phyloP scores from a whole-genome alignment of 2,113 vertebrate species.

The Perca fluviatilis region DNA sequence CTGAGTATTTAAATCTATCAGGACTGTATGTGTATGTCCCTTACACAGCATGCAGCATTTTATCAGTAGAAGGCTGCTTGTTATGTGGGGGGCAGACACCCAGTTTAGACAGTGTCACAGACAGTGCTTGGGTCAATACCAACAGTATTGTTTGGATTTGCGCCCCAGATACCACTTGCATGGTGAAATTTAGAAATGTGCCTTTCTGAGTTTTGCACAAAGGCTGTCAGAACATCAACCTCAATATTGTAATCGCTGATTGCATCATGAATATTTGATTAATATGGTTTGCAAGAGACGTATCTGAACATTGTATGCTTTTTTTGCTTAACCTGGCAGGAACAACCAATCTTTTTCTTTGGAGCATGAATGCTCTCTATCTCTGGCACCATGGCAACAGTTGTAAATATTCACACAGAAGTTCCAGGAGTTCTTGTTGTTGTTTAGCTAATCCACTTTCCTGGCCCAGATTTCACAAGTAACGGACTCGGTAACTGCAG shows the following conservation, averaged over 20 bases:
- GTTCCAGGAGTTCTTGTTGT: not conserved
- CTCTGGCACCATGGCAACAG: not conserved
- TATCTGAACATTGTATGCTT: conserved; percentile 4
- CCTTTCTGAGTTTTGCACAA: not conserved
- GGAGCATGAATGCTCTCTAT: not conserved
- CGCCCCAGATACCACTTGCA: not conserved
- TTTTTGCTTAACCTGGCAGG: conserved; percentile 5
- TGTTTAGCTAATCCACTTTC: not conserved
- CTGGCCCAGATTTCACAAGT: not conserved
- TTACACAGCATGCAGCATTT: not conserved
- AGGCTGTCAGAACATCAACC: not conserved
- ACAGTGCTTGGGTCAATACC: conserved; percentile 13
- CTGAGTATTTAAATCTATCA: not conserved
- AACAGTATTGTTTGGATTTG: conserved; percentile 12
- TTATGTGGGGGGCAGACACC: conserved; percentile 10
- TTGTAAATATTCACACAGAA: conserved; percentile 5
- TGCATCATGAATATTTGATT: conserved; percentile 1
- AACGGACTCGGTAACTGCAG: not conserved
- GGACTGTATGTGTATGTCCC: not conserved
- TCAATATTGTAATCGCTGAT: not conserved
- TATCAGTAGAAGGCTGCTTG: conserved; percentile 11
- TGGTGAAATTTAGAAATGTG: not conserved
- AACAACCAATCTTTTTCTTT: not conserved
- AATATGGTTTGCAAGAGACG: not conserved
- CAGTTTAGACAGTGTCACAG: conserved; percentile 8